Evolutionary conservation across 1,140 invertebrate genomes (phyloP).

Genomic region (Cepaea nemoralis): DNA sequence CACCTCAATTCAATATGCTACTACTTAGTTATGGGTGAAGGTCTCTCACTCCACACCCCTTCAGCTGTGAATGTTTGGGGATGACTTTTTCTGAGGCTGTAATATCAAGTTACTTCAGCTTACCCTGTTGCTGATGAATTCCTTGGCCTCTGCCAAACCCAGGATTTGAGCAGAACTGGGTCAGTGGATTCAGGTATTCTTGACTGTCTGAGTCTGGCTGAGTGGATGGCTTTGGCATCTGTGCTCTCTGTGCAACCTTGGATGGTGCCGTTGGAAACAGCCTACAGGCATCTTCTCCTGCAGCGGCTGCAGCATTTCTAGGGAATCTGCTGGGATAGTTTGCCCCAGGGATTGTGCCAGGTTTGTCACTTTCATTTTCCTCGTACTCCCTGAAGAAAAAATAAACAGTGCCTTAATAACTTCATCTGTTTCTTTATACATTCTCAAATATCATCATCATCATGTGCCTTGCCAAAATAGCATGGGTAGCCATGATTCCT

Average conservation of each 20-base stretch:
- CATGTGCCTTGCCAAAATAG: no score
- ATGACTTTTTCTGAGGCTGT: no score
- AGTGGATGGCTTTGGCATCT: neutral
- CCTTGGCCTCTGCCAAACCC: constrained; percentile 2
- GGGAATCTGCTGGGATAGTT: neutral
- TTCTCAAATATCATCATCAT: no score
- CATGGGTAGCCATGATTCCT: no score
- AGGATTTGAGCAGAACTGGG: neutral
- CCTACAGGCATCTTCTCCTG: neutral
- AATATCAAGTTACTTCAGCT: no score
- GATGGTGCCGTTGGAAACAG: neutral
- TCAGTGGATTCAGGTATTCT: neutral
- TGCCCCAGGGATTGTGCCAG: neutral
- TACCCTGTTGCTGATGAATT: neutral
- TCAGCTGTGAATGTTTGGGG: no score
- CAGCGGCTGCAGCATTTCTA: neutral
- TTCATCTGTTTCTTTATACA: no score
- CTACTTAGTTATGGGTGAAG: no score
- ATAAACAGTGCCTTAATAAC: neutral
- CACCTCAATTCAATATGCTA: no score
- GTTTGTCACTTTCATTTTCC: neutral
- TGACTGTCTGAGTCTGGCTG: neutral
- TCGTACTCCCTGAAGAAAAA: neutral
- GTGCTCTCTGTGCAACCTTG: neutral
- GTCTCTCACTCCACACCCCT: no score